A percentile compares a stretch with the other conserved stretches of the same genome.
phyloP scores from a whole-genome alignment of 2,113 vertebrate species.

The Danionella cerebrum region DNA sequence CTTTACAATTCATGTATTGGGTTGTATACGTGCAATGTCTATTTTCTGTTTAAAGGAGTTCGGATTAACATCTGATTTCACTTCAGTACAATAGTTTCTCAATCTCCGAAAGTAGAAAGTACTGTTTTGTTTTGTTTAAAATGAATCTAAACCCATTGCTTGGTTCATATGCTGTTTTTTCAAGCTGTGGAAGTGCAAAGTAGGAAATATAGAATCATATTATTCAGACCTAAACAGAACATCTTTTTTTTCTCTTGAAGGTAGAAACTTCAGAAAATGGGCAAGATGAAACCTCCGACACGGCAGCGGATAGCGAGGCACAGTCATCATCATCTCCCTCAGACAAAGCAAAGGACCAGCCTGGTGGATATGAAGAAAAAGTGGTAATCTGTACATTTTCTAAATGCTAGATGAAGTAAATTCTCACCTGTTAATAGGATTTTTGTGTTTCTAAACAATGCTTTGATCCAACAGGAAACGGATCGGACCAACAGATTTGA shows the following conservation, averaged over 20 bases:
- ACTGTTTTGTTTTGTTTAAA: too few species aligned
- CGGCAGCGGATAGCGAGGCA: slow-evolving; percentile 61
- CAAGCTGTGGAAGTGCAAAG: too few species aligned
- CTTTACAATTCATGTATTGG: too few species aligned
- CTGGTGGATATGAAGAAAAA: slow-evolving; percentile 91
- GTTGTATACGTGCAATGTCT: too few species aligned
- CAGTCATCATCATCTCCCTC: slow-evolving; percentile 68
- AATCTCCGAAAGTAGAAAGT: too few species aligned
- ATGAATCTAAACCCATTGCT: too few species aligned
- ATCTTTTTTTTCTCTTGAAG: slow-evolving; percentile 49
- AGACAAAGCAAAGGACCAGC: slow-evolving; percentile 63
- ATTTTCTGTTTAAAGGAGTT: too few species aligned
- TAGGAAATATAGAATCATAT: too few species aligned
- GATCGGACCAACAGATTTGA: slow-evolving; percentile 98
- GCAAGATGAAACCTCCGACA: slow-evolving; percentile 60
- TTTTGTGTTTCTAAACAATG: slow-evolving; percentile 6
- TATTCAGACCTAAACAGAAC: background rate
- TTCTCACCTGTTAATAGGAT: background rate
- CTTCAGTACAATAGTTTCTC: too few species aligned
- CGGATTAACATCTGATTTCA: too few species aligned
- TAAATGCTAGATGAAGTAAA: background rate
- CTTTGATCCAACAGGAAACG: slow-evolving; percentile 73
- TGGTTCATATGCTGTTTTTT: too few species aligned
- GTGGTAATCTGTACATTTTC: slow-evolving; percentile 71
- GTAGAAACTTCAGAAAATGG: slow-evolving; percentile 69